Percentiles rank a stretch among this genome's conserved stretches.
phyloP scores from a whole-genome alignment of 2,113 vertebrate genomes.

The Trichomycterus rosablanca region DNA sequence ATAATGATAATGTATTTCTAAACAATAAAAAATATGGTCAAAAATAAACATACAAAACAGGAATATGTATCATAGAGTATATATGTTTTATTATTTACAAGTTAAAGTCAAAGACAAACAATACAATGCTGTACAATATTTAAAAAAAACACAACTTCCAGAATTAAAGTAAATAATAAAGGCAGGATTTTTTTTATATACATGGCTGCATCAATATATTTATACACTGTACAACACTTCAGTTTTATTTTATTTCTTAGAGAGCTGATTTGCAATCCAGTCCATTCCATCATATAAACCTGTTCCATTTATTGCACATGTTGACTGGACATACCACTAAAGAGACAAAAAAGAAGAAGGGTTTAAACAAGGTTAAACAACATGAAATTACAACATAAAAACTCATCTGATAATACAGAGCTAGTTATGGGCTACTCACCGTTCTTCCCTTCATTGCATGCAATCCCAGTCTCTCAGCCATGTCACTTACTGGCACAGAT shows the following conservation, averaged over 20 bases:
- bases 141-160: too few species aligned
- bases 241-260: constrained; percentile 71
- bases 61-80: too few species aligned
- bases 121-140: too few species aligned
- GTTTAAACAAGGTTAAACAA: neutral
- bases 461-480: constrained; percentile 81
- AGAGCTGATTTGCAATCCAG: constrained; percentile 84
- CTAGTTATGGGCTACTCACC: constrained; percentile 63
- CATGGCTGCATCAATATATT: too few species aligned
- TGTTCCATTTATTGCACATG: constrained; percentile 83
- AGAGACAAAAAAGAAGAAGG: constrained; percentile 27
- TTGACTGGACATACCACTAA: constrained; percentile 84
- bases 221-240: too few species aligned
- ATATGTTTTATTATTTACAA: too few species aligned
- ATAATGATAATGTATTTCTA: too few species aligned
- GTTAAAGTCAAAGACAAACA: too few species aligned
- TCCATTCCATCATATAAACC: constrained; percentile 87
- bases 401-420: neutral
- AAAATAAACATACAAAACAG: too few species aligned
- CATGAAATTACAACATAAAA: neutral
- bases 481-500: constrained; percentile 79
- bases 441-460: constrained; percentile 73
- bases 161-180: neutral
- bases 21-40: too few species aligned
- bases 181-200: neutral